Percentiles rank a stretch among this genome's conserved stretches.
These are phyloP conservation scores for Physocephala rufipes DNA, from an alignment of 2,888 invertebrate species.

Conservation along the genomic window DNA sequence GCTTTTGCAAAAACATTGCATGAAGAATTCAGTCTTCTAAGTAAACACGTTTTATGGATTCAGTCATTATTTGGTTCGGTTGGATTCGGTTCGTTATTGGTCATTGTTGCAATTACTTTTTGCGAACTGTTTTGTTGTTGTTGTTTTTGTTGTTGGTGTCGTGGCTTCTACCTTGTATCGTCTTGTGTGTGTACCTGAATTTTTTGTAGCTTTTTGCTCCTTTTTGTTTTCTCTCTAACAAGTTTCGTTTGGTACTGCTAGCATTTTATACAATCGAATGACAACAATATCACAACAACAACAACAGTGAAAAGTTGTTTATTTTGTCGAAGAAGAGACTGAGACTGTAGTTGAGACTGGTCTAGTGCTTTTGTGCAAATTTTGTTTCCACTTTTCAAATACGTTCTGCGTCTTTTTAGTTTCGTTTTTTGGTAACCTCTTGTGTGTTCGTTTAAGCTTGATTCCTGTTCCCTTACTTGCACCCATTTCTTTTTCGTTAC, in stretches of 20 bases:
- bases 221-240: background rate
- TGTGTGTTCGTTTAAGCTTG: background rate
- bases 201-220: background rate
- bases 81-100: background rate
- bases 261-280: no score
- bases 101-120: no score
- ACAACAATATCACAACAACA: no score
- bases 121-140: background rate
- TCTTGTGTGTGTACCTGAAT: background rate
- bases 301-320: no score
- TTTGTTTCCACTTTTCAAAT: background rate
- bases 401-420: background rate
- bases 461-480: no score
- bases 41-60: background rate
- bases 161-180: background rate
- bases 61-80: background rate
- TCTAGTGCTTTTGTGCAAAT: no score
- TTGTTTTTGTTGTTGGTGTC: background rate
- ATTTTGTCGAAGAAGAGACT: no score
- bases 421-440: background rate
- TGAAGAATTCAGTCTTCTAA: background rate
- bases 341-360: no score
- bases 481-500: no score
- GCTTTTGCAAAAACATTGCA: background rate
- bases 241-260: no score